A percentile compares a stretch with the other conserved stretches of the same genome.
These are phyloP conservation scores for Perodicticus potto DNA, from an alignment of 2,797 vertebrate species.

Conservation along the genomic window DNA sequence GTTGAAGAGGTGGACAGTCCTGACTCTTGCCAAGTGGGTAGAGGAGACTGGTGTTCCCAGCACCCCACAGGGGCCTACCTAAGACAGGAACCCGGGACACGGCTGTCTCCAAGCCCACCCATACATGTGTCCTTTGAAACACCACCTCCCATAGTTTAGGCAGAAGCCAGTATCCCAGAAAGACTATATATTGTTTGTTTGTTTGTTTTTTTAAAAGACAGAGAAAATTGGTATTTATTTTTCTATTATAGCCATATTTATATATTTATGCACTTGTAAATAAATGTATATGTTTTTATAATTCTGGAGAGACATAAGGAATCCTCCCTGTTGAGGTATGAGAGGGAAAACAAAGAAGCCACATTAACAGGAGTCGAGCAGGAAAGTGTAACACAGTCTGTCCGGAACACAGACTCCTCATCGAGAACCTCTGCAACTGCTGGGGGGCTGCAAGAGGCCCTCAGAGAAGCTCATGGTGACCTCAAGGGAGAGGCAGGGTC, in stretches of 20 bases:
- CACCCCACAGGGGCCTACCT: constrained; percentile 81
- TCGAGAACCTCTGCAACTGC: neutral
- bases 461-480: accelerated
- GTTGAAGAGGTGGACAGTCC: constrained; percentile 91
- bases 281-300: constrained; percentile 92
- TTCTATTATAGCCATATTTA: constrained; percentile 99
- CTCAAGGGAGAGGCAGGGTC: neutral
- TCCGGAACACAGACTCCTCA: constrained; percentile 7
- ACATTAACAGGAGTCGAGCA: neutral
- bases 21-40: constrained; percentile 86
- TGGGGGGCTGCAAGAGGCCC: neutral
- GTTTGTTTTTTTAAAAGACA: constrained; percentile 84
- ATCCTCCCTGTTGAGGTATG: constrained; percentile 71
- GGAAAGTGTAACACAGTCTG: neutral
- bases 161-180: constrained; percentile 80
- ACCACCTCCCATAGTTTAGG: constrained; percentile 86
- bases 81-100: constrained; percentile 85
- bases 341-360: constrained; percentile 62
- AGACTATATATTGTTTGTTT: constrained; percentile 84
- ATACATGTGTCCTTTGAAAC: constrained; percentile 85
- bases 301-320: constrained; percentile 82
- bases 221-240: constrained; percentile 97
- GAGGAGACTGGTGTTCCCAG: constrained; percentile 85
- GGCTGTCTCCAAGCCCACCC: constrained; percentile 77
- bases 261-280: constrained; percentile 99